Evolutionary conservation across 2,888 invertebrate genomes (phyloP).

Genomic region (Dione vanillae): DNA sequence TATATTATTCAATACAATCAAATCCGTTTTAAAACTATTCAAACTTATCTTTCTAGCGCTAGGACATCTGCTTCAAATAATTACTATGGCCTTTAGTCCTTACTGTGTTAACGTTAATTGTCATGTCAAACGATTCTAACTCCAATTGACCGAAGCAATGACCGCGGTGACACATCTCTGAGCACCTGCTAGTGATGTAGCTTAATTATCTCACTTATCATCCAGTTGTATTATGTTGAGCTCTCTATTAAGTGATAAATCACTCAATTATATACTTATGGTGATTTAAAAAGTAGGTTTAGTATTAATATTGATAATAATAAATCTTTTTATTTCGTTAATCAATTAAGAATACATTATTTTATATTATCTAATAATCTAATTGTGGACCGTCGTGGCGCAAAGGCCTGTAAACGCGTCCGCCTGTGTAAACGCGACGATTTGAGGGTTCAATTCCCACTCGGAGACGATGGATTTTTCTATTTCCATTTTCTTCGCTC

Average conservation of each 20-base stretch:
- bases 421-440: too few species aligned
- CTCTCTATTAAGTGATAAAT: neutral
- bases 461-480: too few species aligned
- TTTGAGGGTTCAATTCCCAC: too few species aligned
- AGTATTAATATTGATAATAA: too few species aligned
- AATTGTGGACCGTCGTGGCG: too few species aligned
- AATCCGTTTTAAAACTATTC: neutral
- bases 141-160: slow-evolving; percentile 50
- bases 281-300: too few species aligned
- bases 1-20: neutral
- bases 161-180: slow-evolving; percentile 43
- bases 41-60: slow-evolving; percentile 22
- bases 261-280: too few species aligned
- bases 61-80: slow-evolving; percentile 44
- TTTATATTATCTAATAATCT: too few species aligned
- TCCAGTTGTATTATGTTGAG: neutral
- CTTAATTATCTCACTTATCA: neutral
- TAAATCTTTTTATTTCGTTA: too few species aligned
- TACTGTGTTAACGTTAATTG: slow-evolving; percentile 66
- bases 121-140: slow-evolving; percentile 64
- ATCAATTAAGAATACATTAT: too few species aligned
- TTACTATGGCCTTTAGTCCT: slow-evolving; percentile 38
- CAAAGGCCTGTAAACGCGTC: too few species aligned
- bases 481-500: too few species aligned
- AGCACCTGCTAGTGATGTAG: slow-evolving; percentile 46